phyloP scores from a whole-genome alignment of 2,888 invertebrate species.

The Cephus spinipes region DNA sequence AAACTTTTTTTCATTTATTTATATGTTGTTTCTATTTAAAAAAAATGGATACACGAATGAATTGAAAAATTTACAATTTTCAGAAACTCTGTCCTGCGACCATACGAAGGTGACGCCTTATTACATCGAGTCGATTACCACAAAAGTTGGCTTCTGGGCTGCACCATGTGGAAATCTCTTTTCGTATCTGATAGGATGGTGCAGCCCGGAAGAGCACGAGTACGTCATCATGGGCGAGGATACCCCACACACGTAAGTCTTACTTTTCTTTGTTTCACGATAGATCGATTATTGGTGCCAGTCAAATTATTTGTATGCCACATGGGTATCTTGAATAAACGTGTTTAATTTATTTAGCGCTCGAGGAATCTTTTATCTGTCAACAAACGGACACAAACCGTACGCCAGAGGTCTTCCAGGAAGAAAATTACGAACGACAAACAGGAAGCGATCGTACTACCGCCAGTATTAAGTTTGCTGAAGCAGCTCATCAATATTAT shows the following conservation, averaged over 20 bases:
- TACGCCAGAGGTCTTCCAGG: constrained; percentile 87
- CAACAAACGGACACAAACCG: constrained; percentile 85
- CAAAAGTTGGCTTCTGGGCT: constrained; percentile 84
- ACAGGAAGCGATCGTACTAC: constrained; percentile 65
- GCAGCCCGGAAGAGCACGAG: constrained; percentile 81
- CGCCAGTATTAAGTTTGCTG: constrained; percentile 65
- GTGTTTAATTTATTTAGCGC: constrained; percentile 71
- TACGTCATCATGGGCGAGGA: constrained; percentile 91
- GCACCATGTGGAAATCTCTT: constrained; percentile 86
- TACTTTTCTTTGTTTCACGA: neutral
- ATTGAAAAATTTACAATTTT: constrained; percentile 35
- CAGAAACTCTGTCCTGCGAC: constrained; percentile 89
- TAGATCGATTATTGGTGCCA: constrained; percentile 16
- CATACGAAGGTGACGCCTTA: constrained; percentile 92
- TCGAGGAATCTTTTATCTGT: constrained; percentile 88
- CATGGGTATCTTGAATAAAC: neutral
- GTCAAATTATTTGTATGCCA: neutral
- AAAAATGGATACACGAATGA: neutral
- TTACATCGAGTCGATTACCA: constrained; percentile 89
- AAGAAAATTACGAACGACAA: constrained; percentile 68
- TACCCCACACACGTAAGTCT: constrained; percentile 78
- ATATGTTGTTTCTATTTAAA: neutral
- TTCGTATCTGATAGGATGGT: constrained; percentile 88
- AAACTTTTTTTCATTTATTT: constrained; percentile 12
- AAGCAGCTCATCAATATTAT: constrained; percentile 64